These are phyloP conservation scores for Seira sanloemensis DNA, from an alignment of 2,888 invertebrate genomes.

Conservation along the genomic window DNA sequence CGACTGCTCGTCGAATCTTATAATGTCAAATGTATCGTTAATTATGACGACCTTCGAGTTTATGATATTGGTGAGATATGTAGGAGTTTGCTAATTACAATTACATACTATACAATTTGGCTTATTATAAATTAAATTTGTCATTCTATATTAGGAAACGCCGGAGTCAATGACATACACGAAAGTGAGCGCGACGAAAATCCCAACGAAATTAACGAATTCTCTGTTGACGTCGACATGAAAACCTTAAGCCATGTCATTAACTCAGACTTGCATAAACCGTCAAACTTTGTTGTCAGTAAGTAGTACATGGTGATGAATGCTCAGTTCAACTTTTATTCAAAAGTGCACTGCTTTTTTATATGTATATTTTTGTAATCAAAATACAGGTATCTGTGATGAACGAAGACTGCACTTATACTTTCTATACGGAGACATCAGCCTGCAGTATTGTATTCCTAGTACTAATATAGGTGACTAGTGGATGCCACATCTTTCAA, in stretches of 20 bases:
- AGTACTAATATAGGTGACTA: too few species aligned
- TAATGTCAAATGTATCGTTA: slow-evolving; percentile 87
- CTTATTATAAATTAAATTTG: too few species aligned
- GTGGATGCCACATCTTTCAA: too few species aligned
- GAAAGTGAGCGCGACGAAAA: background rate
- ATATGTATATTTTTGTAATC: background rate
- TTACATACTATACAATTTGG: too few species aligned
- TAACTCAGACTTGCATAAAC: slow-evolving; percentile 58
- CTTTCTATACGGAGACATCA: slow-evolving; percentile 64
- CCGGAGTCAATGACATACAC: slow-evolving; percentile 19
- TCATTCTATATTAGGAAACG: too few species aligned
- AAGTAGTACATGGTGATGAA: too few species aligned
- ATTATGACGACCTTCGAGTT: slow-evolving; percentile 82
- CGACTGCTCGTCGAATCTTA: slow-evolving; percentile 87
- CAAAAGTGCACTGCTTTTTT: background rate
- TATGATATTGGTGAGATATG: slow-evolving; percentile 54
- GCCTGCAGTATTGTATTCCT: slow-evolving; percentile 65
- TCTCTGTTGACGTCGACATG: slow-evolving; percentile 65
- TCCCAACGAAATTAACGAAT: slow-evolving; percentile 1
- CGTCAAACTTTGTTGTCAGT: slow-evolving; percentile 60
- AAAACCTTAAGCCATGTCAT: slow-evolving; percentile 61
- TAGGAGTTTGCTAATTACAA: too few species aligned
- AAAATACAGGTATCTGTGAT: slow-evolving; percentile 60
- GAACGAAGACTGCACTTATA: slow-evolving; percentile 58
- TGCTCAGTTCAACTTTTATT: too few species aligned